Conservation (phyloP, 2,888 invertebrate species). For the Thymelicus acteon region DNA sequence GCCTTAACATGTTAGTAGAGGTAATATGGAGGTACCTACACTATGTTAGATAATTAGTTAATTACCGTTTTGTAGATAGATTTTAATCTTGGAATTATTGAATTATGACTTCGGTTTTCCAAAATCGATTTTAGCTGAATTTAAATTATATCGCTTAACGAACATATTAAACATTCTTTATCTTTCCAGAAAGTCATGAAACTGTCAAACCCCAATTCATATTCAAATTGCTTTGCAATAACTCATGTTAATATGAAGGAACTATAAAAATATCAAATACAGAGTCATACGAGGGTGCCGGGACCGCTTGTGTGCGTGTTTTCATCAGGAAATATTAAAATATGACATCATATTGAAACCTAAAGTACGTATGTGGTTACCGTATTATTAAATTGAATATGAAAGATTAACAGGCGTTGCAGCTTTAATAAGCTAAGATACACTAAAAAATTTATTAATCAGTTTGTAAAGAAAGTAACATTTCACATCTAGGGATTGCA, state of each 20-base stretch:
- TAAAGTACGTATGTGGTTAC: constrained; percentile 35
- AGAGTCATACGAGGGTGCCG: constrained; percentile 55
- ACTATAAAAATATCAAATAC: constrained; percentile 81
- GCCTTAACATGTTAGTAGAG: too few relatives aligned
- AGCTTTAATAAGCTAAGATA: too few relatives aligned
- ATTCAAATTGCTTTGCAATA: constrained; percentile 76
- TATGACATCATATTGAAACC: constrained; percentile 61
- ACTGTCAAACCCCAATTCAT: constrained; percentile 73
- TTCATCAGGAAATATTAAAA: constrained; percentile 68
- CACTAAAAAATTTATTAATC: too few relatives aligned
- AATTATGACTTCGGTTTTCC: neutral
- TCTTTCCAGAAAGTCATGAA: constrained; percentile 61
- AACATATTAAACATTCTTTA: constrained; percentile 46
- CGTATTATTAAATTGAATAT: neutral
- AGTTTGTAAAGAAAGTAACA: too few relatives aligned
- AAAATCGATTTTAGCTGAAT: neutral
- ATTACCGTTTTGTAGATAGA: too few relatives aligned
- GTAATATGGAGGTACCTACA: too few relatives aligned
- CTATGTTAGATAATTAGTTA: too few relatives aligned
- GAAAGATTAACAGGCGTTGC: neutral
- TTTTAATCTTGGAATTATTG: too few relatives aligned
- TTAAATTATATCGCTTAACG: neutral
- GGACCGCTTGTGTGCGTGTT: constrained; percentile 51
- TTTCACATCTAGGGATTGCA: too few relatives aligned
- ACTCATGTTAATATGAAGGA: constrained; percentile 75